Evolutionary conservation across 2,113 vertebrate genomes (phyloP).

Genomic region (Pandion haliaetus): DNA sequence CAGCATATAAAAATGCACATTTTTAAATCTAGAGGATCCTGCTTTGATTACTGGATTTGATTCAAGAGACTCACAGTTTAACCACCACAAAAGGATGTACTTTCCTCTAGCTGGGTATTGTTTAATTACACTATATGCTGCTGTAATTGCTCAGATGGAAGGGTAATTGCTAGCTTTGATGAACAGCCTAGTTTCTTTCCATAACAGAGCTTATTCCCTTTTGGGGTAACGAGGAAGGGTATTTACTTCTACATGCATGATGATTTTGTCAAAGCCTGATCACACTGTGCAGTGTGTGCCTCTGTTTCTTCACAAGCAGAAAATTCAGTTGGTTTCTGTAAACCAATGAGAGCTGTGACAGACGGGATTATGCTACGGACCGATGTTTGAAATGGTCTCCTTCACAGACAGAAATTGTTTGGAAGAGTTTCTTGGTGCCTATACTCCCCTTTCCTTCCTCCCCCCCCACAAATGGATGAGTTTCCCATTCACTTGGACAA

Average conservation of each 20-base stretch:
- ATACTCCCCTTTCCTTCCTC: fast-evolving
- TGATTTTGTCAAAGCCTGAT: neutral
- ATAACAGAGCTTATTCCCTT: neutral
- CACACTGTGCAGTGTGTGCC: neutral
- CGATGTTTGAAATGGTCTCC: slow-evolving; percentile 6
- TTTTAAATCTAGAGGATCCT: neutral
- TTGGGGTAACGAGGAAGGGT: neutral
- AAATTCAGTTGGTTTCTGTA: neutral
- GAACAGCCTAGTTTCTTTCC: neutral
- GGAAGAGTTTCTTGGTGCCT: neutral
- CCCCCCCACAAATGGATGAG: neutral
- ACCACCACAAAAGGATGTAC: neutral
- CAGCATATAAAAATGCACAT: neutral
- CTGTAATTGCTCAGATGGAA: neutral
- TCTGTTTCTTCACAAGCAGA: neutral
- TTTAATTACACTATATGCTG: neutral
- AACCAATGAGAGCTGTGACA: slow-evolving; percentile 1
- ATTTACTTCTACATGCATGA: neutral
- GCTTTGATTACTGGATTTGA: neutral
- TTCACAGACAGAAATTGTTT: slow-evolving; percentile 16
- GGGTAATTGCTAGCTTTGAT: neutral
- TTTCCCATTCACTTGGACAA: slow-evolving; percentile 19
- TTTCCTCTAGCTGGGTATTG: neutral
- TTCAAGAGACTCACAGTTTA: neutral
- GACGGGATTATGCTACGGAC: neutral